A percentile compares a stretch with the other conserved stretches of the same genome.
Conservation (phyloP, 2,797 vertebrate species). For the Alfaro cultratus region DNA sequence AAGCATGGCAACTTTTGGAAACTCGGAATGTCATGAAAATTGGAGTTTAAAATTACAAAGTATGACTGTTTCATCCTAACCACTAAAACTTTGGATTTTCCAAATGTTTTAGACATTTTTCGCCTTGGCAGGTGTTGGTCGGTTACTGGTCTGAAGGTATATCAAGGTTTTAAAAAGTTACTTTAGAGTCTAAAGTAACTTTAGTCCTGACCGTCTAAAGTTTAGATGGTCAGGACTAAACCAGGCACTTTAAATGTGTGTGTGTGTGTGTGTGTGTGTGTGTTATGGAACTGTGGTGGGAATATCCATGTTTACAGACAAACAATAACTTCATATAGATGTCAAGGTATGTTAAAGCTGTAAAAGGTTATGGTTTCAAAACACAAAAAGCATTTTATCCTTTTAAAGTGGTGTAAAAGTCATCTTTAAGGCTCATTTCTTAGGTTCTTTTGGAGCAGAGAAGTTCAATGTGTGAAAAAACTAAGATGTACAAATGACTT, state of each 20-base stretch:
- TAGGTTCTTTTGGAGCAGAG: not conserved
- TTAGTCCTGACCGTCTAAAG: too few relatives aligned
- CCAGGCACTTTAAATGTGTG: not conserved
- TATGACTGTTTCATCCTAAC: not conserved
- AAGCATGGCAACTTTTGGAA: not conserved
- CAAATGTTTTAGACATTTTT: not conserved
- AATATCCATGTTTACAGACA: not conserved
- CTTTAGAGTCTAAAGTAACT: too few relatives aligned
- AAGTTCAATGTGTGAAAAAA: not conserved
- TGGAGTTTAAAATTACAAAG: not conserved
- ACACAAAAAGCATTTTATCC: not conserved
- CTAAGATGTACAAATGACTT: not conserved
- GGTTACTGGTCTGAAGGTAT: not conserved
- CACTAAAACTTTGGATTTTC: not conserved
- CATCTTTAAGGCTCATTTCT: not conserved
- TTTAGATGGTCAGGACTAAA: not conserved
- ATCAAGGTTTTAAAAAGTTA: not conserved
- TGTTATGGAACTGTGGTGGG: not conserved
- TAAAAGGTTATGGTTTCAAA: not conserved
- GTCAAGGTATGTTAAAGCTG: not conserved
- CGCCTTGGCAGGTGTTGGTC: not conserved
- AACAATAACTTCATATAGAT: not conserved
- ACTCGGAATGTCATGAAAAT: not conserved
- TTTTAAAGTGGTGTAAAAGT: not conserved
- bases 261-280: too few relatives aligned